These are phyloP conservation scores for Protomyctophum bolini DNA, from an alignment of 2,113 vertebrate species.

Conservation along the genomic window DNA sequence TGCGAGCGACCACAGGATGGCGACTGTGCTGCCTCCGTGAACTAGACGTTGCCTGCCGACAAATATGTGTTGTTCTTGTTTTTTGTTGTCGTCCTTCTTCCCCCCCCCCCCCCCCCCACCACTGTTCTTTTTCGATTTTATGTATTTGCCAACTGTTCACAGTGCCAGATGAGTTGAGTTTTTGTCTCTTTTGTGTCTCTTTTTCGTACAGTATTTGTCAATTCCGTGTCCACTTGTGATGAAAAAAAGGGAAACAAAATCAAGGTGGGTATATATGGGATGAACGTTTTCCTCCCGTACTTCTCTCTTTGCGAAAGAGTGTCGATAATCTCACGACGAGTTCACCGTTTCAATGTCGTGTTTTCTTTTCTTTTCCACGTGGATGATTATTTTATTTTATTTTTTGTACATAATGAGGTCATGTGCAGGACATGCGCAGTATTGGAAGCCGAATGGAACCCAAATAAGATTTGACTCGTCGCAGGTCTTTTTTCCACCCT, in stretches of 20 bases:
- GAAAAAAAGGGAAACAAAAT: constrained; percentile 29
- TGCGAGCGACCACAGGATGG: constrained; percentile 42
- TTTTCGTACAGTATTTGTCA: constrained; percentile 49
- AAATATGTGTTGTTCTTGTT: constrained; percentile 31
- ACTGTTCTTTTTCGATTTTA: constrained; percentile 43
- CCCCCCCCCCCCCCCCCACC: too few relatives aligned
- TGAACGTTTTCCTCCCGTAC: constrained; percentile 12
- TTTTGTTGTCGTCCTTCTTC: constrained; percentile 21
- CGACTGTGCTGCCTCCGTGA: constrained; percentile 47
- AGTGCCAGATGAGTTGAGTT: constrained; percentile 64
- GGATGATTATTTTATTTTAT: constrained; percentile 17
- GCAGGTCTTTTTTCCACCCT: background rate
- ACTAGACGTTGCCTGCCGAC: constrained; percentile 44
- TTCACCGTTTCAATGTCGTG: constrained; percentile 27
- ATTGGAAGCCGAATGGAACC: constrained; percentile 20
- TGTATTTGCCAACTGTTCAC: constrained; percentile 66
- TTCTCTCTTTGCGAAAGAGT: constrained; percentile 38
- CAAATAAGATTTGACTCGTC: constrained; percentile 17
- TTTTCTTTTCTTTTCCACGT: constrained; percentile 21
- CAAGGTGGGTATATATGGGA: constrained; percentile 3
- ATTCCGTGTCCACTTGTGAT: constrained; percentile 40
- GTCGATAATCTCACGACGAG: constrained; percentile 22
- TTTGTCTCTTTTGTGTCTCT: constrained; percentile 56
- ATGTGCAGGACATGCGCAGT: constrained; percentile 18
- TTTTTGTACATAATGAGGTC: constrained; percentile 26